Evolutionary conservation across 2,888 invertebrate genomes (phyloP).

Genomic region (Drosophila aldrichi): DNA sequence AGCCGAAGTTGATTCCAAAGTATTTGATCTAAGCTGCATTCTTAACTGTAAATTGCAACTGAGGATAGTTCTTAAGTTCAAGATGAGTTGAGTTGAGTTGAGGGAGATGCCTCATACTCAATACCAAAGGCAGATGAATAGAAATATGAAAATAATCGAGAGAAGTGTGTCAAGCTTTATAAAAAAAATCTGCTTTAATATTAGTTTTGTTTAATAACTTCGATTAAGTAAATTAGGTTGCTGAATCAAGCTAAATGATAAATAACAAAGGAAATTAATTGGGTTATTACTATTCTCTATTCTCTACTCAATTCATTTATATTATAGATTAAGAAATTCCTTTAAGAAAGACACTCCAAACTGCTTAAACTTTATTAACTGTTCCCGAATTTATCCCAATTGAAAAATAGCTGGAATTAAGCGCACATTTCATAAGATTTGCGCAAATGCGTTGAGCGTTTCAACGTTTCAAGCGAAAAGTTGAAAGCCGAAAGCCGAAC

Average conservation of each 20-base stretch:
- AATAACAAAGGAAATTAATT: not conserved
- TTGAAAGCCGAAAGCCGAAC: constrained; percentile 14
- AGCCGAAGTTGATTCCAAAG: not conserved
- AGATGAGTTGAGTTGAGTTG: not conserved
- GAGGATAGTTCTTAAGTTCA: not conserved
- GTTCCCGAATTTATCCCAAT: not conserved
- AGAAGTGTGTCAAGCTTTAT: not conserved
- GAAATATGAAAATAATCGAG: not conserved
- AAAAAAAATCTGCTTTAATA: no score
- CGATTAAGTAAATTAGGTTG: no score
- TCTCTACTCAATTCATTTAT: not conserved
- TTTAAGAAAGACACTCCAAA: not conserved
- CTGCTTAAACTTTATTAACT: not conserved
- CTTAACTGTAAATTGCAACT: not conserved
- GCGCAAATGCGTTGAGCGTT: constrained; percentile 11
- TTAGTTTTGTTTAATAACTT: no score
- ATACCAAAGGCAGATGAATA: not conserved
- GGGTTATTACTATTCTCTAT: not conserved
- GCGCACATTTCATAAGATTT: constrained; percentile 18
- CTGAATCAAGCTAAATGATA: no score
- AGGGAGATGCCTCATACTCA: not conserved
- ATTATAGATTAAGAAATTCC: not conserved
- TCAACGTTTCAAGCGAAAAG: constrained; percentile 20
- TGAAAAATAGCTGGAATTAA: constrained; percentile 14
- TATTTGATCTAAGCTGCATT: not conserved